A percentile compares a stretch with the other conserved stretches of the same genome.
These are phyloP conservation scores for Amphilophus citrinellus DNA, from an alignment of 2,113 vertebrate genomes.

Conservation along the genomic window DNA sequence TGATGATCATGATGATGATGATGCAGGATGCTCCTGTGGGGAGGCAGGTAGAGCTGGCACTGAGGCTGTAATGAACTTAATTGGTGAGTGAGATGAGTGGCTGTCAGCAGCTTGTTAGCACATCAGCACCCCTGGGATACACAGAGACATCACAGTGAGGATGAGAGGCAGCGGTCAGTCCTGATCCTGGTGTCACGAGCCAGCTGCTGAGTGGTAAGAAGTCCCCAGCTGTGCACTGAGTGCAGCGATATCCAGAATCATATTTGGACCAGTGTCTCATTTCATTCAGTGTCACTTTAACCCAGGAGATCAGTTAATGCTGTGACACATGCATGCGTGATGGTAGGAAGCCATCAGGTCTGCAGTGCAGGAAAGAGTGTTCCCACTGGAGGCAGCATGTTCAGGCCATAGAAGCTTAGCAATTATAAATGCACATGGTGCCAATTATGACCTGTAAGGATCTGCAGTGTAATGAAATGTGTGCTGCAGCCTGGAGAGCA, in stretches of 20 bases:
- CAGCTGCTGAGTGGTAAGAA: not conserved
- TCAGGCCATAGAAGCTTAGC: not conserved
- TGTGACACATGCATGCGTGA: too few relatives aligned
- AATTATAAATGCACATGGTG: conserved; percentile 58
- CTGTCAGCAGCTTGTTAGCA: conserved; percentile 53
- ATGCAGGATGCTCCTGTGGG: not conserved
- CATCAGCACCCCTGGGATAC: conserved; percentile 42
- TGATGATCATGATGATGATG: not conserved
- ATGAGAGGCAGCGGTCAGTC: not conserved
- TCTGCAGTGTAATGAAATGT: not conserved
- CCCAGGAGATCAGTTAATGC: too few relatives aligned
- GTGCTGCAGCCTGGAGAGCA: not conserved
- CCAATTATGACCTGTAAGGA: conserved; percentile 18
- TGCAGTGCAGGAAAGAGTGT: too few relatives aligned
- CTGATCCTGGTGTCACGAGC: not conserved
- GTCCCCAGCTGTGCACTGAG: not conserved
- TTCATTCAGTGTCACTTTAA: fast-evolving
- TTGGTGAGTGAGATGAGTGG: conserved; percentile 23
- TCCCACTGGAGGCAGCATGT: too few relatives aligned
- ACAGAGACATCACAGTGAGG: not conserved
- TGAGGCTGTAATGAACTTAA: conserved; percentile 41
- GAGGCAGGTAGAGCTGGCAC: not conserved
- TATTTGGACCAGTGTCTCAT: not conserved
- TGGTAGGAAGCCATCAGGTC: too few relatives aligned
- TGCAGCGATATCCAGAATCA: not conserved